A percentile compares a stretch with the other conserved stretches of the same genome.
phyloP scores from a whole-genome alignment of 2,888 invertebrate genomes.

The Xestoiulus laeticollis region DNA sequence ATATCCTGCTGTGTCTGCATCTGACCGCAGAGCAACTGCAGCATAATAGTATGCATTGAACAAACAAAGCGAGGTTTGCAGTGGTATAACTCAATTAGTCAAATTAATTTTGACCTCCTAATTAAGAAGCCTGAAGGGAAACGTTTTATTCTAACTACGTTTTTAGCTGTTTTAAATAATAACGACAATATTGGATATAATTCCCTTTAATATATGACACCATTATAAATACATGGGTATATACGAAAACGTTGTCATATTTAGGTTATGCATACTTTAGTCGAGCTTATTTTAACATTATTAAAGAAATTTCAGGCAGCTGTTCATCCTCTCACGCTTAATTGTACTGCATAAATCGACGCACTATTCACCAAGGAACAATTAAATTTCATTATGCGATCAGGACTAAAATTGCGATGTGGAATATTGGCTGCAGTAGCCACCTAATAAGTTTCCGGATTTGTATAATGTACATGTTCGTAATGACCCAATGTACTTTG shows the following conservation, averaged over 20 bases:
- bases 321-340: neutral
- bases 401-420: neutral
- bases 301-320: neutral
- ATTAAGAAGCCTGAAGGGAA: constrained; percentile 13
- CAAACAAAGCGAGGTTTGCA: neutral
- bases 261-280: neutral
- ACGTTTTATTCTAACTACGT: neutral
- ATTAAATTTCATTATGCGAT: neutral
- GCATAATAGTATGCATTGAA: neutral
- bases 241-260: neutral
- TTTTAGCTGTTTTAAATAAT: constrained; percentile 2
- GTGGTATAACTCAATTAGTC: constrained; percentile 6
- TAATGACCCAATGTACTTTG: too few relatives aligned
- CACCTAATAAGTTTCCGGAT: neutral
- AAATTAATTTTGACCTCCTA: constrained; percentile 15
- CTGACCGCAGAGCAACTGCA: neutral
- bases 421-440: neutral
- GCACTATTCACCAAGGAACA: neutral
- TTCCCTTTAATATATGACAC: neutral
- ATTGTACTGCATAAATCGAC: neutral
- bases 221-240: neutral
- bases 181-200: neutral
- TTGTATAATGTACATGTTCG: too few relatives aligned
- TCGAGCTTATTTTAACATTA: neutral
- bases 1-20: neutral